A percentile compares a stretch with the other conserved stretches of the same genome.
Evolutionary conservation across 2,113 vertebrate species (phyloP).

Genomic region (Spermophilus dauricus): DNA sequence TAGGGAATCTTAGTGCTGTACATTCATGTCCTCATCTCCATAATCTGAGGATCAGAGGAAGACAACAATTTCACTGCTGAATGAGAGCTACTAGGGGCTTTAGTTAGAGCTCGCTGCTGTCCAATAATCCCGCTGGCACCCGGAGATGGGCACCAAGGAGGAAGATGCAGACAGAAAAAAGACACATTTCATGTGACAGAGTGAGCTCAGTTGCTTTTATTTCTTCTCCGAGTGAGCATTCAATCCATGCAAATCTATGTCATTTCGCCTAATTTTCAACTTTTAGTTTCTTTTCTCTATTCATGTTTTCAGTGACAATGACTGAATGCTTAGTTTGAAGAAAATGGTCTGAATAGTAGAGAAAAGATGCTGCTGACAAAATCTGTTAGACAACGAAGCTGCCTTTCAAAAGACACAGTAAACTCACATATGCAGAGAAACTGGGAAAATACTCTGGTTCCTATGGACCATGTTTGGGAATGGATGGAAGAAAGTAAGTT

Average conservation of each 20-base stretch:
- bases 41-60: constrained; percentile 92
- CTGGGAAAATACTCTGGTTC: neutral
- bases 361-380: constrained; percentile 37
- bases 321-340: constrained; percentile 29
- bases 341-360: constrained; percentile 46
- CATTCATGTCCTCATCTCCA: constrained; percentile 91
- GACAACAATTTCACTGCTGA: constrained; percentile 90
- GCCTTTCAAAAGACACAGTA: constrained; percentile 12
- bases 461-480: neutral
- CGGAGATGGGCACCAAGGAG: constrained; percentile 74
- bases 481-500: neutral
- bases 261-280: constrained; percentile 59
- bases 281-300: constrained; percentile 65
- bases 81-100: constrained; percentile 86
- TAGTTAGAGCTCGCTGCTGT: constrained; percentile 82
- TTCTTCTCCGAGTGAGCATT: constrained; percentile 79
- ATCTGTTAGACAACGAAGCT: neutral
- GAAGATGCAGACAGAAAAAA: constrained; percentile 73
- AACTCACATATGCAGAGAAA: neutral
- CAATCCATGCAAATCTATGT: constrained; percentile 72
- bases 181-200: constrained; percentile 78
- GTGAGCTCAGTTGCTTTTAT: constrained; percentile 78
- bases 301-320: constrained; percentile 35
- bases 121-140: constrained; percentile 83
- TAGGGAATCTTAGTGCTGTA: constrained; percentile 91